Conservation (phyloP, 1,140 invertebrate genomes). For the Popillia japonica region DNA sequence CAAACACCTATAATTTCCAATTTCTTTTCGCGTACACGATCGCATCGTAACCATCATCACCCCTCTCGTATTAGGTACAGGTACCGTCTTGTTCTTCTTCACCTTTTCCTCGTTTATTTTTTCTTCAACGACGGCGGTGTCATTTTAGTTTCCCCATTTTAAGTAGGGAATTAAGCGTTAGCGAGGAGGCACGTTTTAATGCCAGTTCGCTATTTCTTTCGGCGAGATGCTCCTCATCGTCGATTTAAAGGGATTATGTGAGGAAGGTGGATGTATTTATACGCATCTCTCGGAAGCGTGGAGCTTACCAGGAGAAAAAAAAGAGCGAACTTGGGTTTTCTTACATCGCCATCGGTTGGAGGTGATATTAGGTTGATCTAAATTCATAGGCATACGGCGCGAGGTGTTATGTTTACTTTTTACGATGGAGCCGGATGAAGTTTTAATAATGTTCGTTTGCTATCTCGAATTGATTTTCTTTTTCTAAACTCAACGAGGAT, state of each 20-base stretch:
- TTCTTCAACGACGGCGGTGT: background rate
- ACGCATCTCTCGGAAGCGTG: background rate
- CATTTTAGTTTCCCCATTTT: background rate
- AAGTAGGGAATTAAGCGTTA: background rate
- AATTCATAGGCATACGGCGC: conserved; percentile 21
- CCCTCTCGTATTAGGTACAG: background rate
- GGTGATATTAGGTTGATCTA: conserved; percentile 20
- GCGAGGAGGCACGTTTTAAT: background rate
- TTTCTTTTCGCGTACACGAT: conserved; percentile 36
- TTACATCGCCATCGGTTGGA: background rate
- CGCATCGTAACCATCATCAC: conserved; percentile 16
- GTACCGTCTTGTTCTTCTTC: background rate
- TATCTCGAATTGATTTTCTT: conserved; percentile 2
- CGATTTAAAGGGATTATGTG: background rate
- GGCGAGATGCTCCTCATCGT: background rate
- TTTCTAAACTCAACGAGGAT: background rate
- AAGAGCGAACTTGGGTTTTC: background rate
- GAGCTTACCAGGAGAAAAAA: background rate
- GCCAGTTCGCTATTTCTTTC: background rate
- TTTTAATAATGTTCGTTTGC: background rate
- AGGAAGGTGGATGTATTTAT: background rate
- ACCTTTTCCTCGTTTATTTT: background rate
- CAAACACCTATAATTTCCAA: conserved; percentile 37
- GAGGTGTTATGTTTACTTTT: conserved; percentile 15
- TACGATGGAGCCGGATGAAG: background rate